These are phyloP conservation scores for Endomychus coccineus DNA, from an alignment of 2,888 invertebrate genomes.

Conservation along the genomic window DNA sequence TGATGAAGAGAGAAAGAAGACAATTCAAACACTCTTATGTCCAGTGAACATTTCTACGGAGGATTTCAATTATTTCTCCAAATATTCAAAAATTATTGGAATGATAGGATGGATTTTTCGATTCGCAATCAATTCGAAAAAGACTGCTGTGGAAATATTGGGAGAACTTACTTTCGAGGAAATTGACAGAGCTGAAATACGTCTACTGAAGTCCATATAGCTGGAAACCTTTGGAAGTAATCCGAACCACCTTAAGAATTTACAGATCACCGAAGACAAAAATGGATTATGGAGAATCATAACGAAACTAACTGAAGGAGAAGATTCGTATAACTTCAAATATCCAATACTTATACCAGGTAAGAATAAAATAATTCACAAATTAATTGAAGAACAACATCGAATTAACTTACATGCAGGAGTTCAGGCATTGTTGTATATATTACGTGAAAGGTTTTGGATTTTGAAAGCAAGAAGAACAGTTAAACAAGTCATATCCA, in stretches of 20 bases:
- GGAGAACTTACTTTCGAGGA: not conserved
- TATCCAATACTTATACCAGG: not conserved
- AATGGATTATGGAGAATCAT: not conserved
- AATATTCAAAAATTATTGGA: not conserved
- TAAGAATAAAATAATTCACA: not conserved
- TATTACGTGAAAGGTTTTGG: constrained; percentile 5
- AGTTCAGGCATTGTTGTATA: not conserved
- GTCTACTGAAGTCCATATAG: not conserved
- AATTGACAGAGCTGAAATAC: not conserved
- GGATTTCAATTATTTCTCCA: not conserved
- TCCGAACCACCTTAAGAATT: not conserved
- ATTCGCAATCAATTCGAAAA: constrained; percentile 3
- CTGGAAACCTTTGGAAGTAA: not conserved
- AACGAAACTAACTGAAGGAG: not conserved
- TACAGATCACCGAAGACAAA: not conserved
- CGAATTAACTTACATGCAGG: too few relatives aligned
- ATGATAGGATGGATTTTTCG: constrained; percentile 14
- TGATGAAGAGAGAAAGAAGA: constrained; percentile 7
- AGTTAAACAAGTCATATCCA: too few relatives aligned
- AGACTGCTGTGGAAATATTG: not conserved
- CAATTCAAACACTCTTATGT: constrained; percentile 2
- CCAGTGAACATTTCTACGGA: too few relatives aligned
- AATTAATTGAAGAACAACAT: not conserved
- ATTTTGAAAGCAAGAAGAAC: constrained; percentile 1
- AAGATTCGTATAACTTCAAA: not conserved